phyloP scores from a whole-genome alignment of 2,888 invertebrate genomes.

The Heliconius charithonia region DNA sequence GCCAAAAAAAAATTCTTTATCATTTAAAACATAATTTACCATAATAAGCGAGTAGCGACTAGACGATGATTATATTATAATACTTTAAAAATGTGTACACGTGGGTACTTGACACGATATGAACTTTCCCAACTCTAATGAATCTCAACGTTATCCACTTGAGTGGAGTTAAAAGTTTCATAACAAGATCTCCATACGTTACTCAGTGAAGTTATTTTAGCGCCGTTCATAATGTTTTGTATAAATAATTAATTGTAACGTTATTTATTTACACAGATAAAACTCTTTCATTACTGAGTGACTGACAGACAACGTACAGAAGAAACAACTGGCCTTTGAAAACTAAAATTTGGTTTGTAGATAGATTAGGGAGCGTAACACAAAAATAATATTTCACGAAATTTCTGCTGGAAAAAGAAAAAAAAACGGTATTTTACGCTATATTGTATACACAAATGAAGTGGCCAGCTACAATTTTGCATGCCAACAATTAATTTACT shows the following conservation, averaged over 20 bases:
- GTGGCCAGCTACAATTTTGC: background rate
- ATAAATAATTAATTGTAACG: background rate
- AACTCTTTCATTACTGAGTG: too few species aligned
- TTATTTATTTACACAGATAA: background rate
- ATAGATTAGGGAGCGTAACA: too few species aligned
- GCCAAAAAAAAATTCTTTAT: background rate
- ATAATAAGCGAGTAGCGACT: background rate
- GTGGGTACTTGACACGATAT: slow-evolving; percentile 16
- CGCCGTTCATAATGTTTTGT: background rate
- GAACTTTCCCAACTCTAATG: slow-evolving; percentile 35
- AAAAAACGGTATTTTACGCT: too few species aligned
- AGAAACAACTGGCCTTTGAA: too few species aligned
- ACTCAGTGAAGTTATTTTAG: slow-evolving; percentile 20
- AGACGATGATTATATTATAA: slow-evolving; percentile 1
- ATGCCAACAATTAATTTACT: background rate
- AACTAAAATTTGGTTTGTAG: too few species aligned
- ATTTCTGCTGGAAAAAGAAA: too few species aligned
- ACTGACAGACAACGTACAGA: too few species aligned
- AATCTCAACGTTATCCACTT: slow-evolving; percentile 34
- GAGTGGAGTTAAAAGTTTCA: slow-evolving; percentile 38
- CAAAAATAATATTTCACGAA: too few species aligned
- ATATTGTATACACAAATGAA: too few species aligned
- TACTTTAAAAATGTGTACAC: slow-evolving; percentile 13
- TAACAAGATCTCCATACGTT: slow-evolving; percentile 38
- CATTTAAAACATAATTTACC: background rate